Percentiles rank a stretch among this genome's conserved stretches.
Conservation (phyloP, 2,113 vertebrate species). For the Microcebus tavaratra region DNA sequence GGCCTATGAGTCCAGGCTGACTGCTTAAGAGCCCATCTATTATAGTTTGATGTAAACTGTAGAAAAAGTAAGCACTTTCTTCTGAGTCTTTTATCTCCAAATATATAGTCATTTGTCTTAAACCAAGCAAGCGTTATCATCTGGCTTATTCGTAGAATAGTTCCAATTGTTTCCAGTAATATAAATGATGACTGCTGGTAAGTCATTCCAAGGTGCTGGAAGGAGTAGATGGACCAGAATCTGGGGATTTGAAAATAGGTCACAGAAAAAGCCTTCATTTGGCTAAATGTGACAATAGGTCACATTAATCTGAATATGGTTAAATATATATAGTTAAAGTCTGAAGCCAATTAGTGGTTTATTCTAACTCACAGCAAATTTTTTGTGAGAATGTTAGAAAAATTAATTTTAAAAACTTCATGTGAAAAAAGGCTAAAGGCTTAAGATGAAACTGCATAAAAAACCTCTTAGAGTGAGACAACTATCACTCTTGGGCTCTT, state of each 20-base stretch:
- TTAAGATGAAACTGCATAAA: slow-evolving; percentile 21
- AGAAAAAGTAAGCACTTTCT: slow-evolving; percentile 43
- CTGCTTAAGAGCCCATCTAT: slow-evolving; percentile 25
- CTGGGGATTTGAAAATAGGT: slow-evolving; percentile 21
- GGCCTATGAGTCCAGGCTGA: not conserved
- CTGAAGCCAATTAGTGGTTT: slow-evolving; percentile 15
- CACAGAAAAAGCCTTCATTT: slow-evolving; percentile 7
- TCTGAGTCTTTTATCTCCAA: slow-evolving; percentile 55
- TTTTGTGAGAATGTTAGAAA: slow-evolving; percentile 50
- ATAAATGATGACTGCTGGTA: slow-evolving; percentile 10
- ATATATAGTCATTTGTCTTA: slow-evolving; percentile 47
- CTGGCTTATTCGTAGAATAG: not conserved
- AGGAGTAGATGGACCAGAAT: slow-evolving; percentile 52
- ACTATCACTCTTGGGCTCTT: not conserved
- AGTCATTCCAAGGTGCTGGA: slow-evolving; percentile 62
- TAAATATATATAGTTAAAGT: slow-evolving; percentile 22
- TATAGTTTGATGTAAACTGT: slow-evolving; percentile 46
- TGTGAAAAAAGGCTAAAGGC: slow-evolving; percentile 51
- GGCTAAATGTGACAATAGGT: not conserved
- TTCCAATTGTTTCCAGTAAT: slow-evolving; percentile 44
- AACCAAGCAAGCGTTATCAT: slow-evolving; percentile 40
- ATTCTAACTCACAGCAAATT: slow-evolving; percentile 52
- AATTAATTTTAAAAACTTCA: slow-evolving; percentile 53
- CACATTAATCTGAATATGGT: slow-evolving; percentile 5
- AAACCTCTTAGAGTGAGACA: not conserved